phyloP scores from a whole-genome alignment of 2,113 vertebrate species.

The Mungos mungo region DNA sequence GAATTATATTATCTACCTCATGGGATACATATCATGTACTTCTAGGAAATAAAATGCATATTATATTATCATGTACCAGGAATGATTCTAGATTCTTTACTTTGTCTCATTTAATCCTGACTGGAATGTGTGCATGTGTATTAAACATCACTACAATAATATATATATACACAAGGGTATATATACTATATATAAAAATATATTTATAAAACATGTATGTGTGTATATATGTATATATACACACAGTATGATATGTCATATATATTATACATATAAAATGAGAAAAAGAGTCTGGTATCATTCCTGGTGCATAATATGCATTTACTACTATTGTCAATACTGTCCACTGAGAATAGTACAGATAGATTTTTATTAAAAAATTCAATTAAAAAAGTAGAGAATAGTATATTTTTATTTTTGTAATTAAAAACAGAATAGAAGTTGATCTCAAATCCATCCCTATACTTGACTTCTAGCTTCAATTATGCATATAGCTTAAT shows the following conservation, averaged over 20 bases:
- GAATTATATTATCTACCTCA: background rate
- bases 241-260: background rate
- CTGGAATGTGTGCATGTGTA: background rate
- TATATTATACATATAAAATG: background rate
- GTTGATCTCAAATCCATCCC: background rate
- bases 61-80: background rate
- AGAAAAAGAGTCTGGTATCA: background rate
- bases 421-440: constrained; percentile 16
- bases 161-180: background rate
- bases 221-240: background rate
- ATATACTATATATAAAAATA: background rate
- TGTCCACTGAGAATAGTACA: background rate
- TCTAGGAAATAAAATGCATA: background rate
- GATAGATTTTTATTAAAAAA: background rate
- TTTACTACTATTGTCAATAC: background rate
- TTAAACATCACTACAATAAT: background rate
- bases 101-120: background rate
- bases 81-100: background rate
- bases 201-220: background rate
- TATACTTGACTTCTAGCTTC: background rate
- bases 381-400: background rate
- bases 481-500: background rate
- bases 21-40: background rate
- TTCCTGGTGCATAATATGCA: background rate
- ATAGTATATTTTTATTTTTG: background rate